Percentiles rank a stretch among this genome's conserved stretches.
phyloP scores from a whole-genome alignment of 2,113 vertebrate genomes.

The Coptodon bakossiorum region DNA sequence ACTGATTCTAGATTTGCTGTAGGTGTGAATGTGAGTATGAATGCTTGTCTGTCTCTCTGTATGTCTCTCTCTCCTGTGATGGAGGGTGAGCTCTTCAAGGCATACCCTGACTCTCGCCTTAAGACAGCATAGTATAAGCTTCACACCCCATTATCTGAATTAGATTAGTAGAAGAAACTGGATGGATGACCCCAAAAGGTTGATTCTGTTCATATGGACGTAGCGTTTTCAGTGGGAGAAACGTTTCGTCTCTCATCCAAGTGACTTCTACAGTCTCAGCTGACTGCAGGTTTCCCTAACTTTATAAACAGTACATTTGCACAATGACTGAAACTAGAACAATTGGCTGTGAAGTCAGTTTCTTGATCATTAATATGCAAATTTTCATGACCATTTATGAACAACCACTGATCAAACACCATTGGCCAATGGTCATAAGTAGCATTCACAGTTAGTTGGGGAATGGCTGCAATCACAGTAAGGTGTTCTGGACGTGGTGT shows the following conservation, averaged over 20 bases:
- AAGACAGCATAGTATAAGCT: background rate
- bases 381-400: background rate
- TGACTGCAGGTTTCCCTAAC: background rate
- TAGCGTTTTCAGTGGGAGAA: background rate
- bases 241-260: background rate
- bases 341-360: background rate
- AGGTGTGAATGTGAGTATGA: background rate
- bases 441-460: background rate
- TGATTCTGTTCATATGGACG: background rate
- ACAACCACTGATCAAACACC: background rate
- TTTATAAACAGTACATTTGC: fast-evolving
- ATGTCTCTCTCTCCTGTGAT: fast-evolving
- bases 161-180: background rate
- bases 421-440: background rate
- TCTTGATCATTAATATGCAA: background rate
- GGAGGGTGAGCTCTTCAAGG: background rate
- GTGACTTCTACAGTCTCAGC: background rate
- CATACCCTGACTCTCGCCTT: background rate
- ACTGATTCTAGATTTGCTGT: background rate
- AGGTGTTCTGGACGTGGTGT: background rate
- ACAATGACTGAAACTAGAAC: background rate
- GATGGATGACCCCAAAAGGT: background rate
- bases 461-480: background rate
- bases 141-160: background rate
- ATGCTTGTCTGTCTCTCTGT: background rate